These are phyloP conservation scores for Kryphioiulus occultus DNA, from an alignment of 2,888 invertebrate genomes.

Conservation along the genomic window DNA sequence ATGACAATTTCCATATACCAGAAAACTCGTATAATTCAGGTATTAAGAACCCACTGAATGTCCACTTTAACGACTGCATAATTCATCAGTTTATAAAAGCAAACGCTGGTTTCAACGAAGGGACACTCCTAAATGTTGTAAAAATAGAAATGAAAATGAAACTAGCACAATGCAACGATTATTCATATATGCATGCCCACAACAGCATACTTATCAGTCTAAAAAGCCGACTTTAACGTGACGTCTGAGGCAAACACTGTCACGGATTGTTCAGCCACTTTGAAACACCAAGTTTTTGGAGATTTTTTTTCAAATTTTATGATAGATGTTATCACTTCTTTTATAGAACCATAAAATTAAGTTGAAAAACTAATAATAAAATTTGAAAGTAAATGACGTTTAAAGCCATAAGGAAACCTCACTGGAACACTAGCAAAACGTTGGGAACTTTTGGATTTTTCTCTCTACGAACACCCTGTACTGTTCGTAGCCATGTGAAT, in stretches of 20 bases:
- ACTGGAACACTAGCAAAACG: background rate
- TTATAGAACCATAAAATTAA: too few relatives aligned
- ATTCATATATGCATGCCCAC: background rate
- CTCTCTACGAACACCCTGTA: background rate
- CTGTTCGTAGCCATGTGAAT: background rate
- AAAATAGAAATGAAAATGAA: background rate
- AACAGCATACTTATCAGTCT: background rate
- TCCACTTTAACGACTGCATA: background rate
- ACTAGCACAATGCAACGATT: background rate
- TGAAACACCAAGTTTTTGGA: background rate
- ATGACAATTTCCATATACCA: background rate
- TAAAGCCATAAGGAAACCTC: too few relatives aligned
- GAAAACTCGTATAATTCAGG: background rate
- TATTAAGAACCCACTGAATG: background rate
- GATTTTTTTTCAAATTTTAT: too few relatives aligned
- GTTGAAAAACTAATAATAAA: background rate
- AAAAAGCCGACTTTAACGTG: background rate
- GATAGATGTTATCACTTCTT: too few relatives aligned
- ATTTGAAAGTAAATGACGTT: too few relatives aligned
- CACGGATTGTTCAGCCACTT: too few relatives aligned
- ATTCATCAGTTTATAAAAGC: constrained; percentile 11
- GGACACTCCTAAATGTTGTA: background rate
- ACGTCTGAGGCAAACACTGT: too few relatives aligned
- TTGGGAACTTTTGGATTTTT: too few relatives aligned
- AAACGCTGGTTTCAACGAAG: background rate